These are phyloP conservation scores for Acanthisitta chloris DNA, from an alignment of 2,113 vertebrate species.

Conservation along the genomic window DNA sequence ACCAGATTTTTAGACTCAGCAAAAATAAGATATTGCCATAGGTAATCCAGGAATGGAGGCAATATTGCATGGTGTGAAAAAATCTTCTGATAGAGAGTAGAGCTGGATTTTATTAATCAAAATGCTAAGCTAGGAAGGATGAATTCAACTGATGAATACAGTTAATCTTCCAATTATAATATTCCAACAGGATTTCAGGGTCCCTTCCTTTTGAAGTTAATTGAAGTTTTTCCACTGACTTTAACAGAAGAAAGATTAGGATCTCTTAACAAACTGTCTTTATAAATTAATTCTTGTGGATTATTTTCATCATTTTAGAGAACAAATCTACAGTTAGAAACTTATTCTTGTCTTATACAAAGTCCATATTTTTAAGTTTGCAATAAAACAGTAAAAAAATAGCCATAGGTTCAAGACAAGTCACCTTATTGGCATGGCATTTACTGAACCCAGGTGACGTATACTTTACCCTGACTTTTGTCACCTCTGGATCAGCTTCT, in stretches of 20 bases:
- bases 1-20: not conserved
- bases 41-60: not conserved
- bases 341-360: not conserved
- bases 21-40: not conserved
- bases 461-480: not conserved
- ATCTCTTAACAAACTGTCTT: not conserved
- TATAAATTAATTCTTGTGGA: constrained; percentile 12
- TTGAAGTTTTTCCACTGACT: constrained; percentile 20
- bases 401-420: not conserved
- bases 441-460: not conserved
- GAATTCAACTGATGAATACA: constrained; percentile 4
- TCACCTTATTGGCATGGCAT: not conserved
- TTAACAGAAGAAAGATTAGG: constrained; percentile 11
- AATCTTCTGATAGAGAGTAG: not conserved
- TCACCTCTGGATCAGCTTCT: not conserved
- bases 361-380: not conserved
- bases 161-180: constrained; percentile 56
- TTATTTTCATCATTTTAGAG: not conserved
- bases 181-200: constrained; percentile 29
- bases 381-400: not conserved
- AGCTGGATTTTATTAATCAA: constrained; percentile 49
- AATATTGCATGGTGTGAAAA: not conserved
- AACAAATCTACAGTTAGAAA: not conserved
- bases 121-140: constrained; percentile 46
- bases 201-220: constrained; percentile 58